Evolutionary conservation across 2,888 invertebrate species (phyloP).

Genomic region (Trissoscelio sp.): DNA sequence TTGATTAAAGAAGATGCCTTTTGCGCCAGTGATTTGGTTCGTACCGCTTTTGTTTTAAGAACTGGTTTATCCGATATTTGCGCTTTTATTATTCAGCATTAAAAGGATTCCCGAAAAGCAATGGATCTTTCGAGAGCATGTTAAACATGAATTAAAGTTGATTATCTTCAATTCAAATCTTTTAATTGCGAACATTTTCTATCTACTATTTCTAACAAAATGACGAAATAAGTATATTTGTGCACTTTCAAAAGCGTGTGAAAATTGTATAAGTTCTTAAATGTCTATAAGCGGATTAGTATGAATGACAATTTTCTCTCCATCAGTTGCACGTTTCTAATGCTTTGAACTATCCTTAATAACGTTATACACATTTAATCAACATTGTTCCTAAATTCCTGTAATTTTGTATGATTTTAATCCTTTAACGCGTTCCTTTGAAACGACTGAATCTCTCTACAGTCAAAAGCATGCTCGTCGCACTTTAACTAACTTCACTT

Average conservation of each 20-base stretch:
- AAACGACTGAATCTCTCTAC: neutral
- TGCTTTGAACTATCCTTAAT: no score
- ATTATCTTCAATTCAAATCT: no score
- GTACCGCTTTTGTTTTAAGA: neutral
- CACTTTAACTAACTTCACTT: neutral
- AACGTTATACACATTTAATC: neutral
- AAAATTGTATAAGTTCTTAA: no score
- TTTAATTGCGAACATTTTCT: no score
- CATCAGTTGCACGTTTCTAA: no score
- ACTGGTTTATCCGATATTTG: neutral
- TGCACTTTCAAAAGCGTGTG: no score
- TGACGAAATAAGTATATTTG: no score
- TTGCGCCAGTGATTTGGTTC: neutral
- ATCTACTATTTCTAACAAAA: no score
- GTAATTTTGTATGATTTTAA: neutral
- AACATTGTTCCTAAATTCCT: constrained; percentile 1
- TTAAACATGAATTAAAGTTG: neutral
- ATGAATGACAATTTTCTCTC: no score
- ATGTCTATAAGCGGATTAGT: no score
- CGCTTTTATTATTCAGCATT: constrained; percentile 7
- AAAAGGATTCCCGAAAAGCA: neutral
- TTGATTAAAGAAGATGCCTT: constrained; percentile 15
- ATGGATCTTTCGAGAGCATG: neutral
- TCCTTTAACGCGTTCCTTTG: neutral
- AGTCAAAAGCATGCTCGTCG: neutral